phyloP scores from a whole-genome alignment of 2,888 invertebrate species.

The Diabrotica balteata region DNA sequence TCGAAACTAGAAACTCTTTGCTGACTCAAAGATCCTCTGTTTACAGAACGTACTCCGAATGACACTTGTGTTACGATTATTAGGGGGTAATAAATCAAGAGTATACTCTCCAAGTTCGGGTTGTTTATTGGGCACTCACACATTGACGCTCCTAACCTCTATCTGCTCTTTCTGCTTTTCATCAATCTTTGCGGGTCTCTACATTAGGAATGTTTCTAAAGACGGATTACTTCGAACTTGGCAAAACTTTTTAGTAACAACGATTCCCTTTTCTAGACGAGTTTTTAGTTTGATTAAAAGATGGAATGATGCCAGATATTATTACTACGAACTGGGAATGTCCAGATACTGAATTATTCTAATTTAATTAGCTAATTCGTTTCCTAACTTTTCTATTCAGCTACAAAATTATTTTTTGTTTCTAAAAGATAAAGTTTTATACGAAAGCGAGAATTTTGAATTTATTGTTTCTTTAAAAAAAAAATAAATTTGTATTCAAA shows the following conservation, averaged over 20 bases:
- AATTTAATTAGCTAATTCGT: no score
- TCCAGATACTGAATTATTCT: no score
- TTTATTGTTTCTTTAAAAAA: no score
- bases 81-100: conserved; percentile 4
- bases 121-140: conserved; percentile 4
- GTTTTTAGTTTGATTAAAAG: conserved; percentile 11
- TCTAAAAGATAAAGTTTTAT: no score
- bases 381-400: no score
- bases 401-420: no score
- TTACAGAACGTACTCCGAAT: conserved; percentile 1
- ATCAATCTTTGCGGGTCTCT: conserved; percentile 8
- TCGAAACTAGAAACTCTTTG: no score
- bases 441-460: no score
- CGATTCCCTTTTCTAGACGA: conserved; percentile 4
- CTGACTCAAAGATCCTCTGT: background rate
- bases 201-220: conserved; percentile 15
- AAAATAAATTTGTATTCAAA: no score
- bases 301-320: conserved; percentile 9
- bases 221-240: conserved; percentile 12
- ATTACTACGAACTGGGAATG: background rate
- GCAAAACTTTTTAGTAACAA: conserved; percentile 12
- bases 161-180: conserved; percentile 5
- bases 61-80: conserved; percentile 7
- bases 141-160: background rate
- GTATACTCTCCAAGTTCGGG: background rate